Percentiles rank a stretch among this genome's conserved stretches.
Evolutionary conservation across 2,888 invertebrate genomes (phyloP).

Genomic region (Habrosyne pyritoides): DNA sequence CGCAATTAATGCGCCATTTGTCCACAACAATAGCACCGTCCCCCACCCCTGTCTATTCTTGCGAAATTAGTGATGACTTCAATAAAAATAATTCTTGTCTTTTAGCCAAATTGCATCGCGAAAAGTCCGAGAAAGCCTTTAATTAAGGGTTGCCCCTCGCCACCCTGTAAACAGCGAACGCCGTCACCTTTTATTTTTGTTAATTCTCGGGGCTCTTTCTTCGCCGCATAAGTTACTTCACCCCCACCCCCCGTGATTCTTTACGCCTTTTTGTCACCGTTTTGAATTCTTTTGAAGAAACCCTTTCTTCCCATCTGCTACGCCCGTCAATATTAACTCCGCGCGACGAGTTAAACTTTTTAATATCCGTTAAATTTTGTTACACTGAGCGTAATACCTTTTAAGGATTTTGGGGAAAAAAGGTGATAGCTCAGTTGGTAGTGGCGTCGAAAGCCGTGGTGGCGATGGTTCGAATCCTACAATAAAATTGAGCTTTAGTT

Average conservation of each 20-base stretch:
- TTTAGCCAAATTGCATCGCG: conserved; percentile 83
- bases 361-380: conserved; percentile 84
- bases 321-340: conserved; percentile 85
- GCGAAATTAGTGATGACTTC: conserved; percentile 83
- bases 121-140: conserved; percentile 83
- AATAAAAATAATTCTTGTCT: conserved; percentile 84
- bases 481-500: too few species aligned
- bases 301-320: conserved; percentile 81
- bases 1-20: conserved; percentile 79
- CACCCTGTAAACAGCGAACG: conserved; percentile 78
- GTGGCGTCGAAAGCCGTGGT: too few species aligned
- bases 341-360: conserved; percentile 80
- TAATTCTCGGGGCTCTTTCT: conserved; percentile 79
- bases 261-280: conserved; percentile 83
- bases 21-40: conserved; percentile 72
- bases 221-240: conserved; percentile 83
- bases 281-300: conserved; percentile 81
- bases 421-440: too few species aligned
- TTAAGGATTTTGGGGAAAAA: conserved; percentile 55
- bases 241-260: conserved; percentile 76
- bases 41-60: conserved; percentile 58
- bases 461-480: too few species aligned
- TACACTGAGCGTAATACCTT: conserved; percentile 73
- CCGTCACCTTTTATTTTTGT: conserved; percentile 84
- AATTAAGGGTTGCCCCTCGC: conserved; percentile 77